These are phyloP conservation scores for Sphecodes monilicornis DNA, from an alignment of 2,888 invertebrate species.

Conservation along the genomic window DNA sequence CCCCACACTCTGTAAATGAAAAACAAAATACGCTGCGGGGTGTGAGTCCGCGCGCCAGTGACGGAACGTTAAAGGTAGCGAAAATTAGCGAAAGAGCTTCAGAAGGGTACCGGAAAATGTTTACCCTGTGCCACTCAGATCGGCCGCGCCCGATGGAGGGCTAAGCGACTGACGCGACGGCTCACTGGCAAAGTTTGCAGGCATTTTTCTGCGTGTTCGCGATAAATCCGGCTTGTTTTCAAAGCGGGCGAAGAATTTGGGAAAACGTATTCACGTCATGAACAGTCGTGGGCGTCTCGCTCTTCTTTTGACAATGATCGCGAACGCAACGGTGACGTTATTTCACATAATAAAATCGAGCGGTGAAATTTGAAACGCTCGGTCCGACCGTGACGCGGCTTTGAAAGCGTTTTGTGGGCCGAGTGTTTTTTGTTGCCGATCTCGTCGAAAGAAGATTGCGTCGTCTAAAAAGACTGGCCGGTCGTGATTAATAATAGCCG, in stretches of 20 bases:
- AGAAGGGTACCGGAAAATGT: too few species aligned
- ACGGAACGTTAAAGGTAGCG: too few species aligned
- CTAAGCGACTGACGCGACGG: too few species aligned
- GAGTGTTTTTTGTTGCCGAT: background rate
- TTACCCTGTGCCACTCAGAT: too few species aligned
- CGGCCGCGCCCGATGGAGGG: too few species aligned
- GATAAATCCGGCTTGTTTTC: background rate
- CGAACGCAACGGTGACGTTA: slow-evolving; percentile 10
- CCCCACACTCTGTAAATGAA: too few species aligned
- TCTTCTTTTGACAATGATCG: background rate
- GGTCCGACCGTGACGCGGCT: background rate
- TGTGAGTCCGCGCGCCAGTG: too few species aligned
- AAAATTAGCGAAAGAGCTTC: too few species aligned
- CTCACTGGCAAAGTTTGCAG: slow-evolving; percentile 18
- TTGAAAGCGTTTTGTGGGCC: background rate
- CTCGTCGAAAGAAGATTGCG: slow-evolving; percentile 25
- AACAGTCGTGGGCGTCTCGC: slow-evolving; percentile 10
- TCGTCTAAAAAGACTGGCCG: slow-evolving; percentile 55
- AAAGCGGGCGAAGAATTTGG: slow-evolving; percentile 4
- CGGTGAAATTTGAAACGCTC: background rate
- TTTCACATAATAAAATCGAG: slow-evolving; percentile 20
- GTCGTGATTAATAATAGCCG: slow-evolving; percentile 63
- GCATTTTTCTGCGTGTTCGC: slow-evolving; percentile 2
- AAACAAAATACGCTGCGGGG: too few species aligned
- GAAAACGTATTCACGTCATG: slow-evolving; percentile 23